Evolutionary conservation across 2,888 invertebrate species (phyloP), one percentile per base, ranked within the genome.

Genomic region (Standfussiana lucernea): DNA sequence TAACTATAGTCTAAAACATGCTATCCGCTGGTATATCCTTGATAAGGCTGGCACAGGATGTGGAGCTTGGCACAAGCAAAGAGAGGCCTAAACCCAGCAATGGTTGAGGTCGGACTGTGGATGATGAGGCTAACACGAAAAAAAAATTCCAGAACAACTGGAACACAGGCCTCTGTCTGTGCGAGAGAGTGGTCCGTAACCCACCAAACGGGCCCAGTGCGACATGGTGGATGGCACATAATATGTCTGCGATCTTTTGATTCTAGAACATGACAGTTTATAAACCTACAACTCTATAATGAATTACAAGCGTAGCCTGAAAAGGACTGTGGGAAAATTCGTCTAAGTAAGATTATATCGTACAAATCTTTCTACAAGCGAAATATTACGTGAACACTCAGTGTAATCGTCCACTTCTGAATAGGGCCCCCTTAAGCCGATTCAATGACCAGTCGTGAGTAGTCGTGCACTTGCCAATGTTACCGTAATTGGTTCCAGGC

Each of bases 401-500:
- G n/a, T 32, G 53, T 53, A 75, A 75, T 53, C 37, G 61, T 2
- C 53, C 42, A 79, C 32, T 75, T 75, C n/a, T 67, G 28, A 15
- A 35, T 11, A 21, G 13, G 32, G 37, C 28, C 40, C 50, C 35
- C 28, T 53, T 42, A 50, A 15, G 11, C 53, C 24, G 32, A 67
- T 47, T 64, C 24, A 62, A 28, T 62, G 47, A 32, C 62, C 74
- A 40, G 32, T 69, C 13, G 32, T 37, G 13, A 56, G 68, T 61
- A 65, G 24, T 82, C 67, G 68, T 69, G 77, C 62, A 76, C 79
- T 82, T 40, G 18, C 7, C 32, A 56, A 75, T 56, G 68, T 56
- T 81, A 40, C 67, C 35, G 28, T 81, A 81, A 81, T 79, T 81
- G 66, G 64, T 64, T 32, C 35, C 42, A 8, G 21, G 32, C 35